Evolutionary conservation across 2,113 vertebrate species (phyloP).

Genomic region (Talpa occidentalis): DNA sequence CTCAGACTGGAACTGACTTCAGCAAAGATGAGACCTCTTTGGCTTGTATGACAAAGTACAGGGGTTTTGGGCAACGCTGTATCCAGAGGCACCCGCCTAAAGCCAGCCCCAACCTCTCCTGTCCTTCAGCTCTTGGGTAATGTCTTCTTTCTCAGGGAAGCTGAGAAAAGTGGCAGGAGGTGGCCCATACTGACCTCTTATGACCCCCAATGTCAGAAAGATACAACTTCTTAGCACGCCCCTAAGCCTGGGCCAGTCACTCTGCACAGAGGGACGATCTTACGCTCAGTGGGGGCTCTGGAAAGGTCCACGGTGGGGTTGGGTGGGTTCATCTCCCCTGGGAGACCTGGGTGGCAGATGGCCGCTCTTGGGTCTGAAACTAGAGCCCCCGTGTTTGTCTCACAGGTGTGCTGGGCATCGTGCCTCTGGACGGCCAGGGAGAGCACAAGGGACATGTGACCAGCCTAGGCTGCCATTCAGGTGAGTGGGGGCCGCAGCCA

Average conservation of each 20-base stretch:
- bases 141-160: constrained; percentile 2
- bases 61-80: neutral
- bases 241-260: neutral
- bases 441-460: constrained; percentile 88
- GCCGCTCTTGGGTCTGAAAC: neutral
- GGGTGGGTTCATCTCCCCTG: neutral
- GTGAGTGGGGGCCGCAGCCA: constrained; percentile 82
- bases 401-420: constrained; percentile 91
- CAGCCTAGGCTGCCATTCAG: constrained; percentile 94
- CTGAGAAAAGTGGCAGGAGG: neutral
- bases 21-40: neutral
- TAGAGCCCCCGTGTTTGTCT: neutral
- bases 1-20: neutral
- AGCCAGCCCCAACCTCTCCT: neutral
- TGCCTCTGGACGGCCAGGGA: constrained; percentile 87
- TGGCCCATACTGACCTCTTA: neutral
- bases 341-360: neutral
- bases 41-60: neutral
- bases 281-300: neutral
- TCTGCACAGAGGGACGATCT: neutral
- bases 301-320: neutral
- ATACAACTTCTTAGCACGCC: neutral
- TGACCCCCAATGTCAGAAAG: neutral
- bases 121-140: neutral
- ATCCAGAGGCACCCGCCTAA: neutral